Percentiles rank a stretch among this genome's conserved stretches.
Evolutionary conservation across 2,113 vertebrate genomes (phyloP).

Genomic region (Protobothrops mucrosquamatus): DNA sequence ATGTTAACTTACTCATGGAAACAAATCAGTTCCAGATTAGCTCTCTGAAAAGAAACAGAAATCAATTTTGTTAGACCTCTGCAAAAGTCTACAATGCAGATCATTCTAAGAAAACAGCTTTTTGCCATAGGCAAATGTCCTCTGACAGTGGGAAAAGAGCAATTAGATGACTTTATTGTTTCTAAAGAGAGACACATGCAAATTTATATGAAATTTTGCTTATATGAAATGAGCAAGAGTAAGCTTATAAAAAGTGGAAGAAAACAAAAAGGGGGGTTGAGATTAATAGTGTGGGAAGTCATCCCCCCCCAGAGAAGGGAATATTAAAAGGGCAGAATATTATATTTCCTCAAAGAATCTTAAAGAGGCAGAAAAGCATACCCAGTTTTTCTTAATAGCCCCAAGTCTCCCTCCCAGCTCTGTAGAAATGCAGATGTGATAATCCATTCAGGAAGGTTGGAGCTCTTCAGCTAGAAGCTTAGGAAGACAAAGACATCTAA

Average conservation of each 20-base stretch:
- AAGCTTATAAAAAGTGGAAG: no score
- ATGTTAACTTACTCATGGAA: neutral
- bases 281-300: neutral
- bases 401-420: no score
- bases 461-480: no score
- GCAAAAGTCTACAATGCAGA: neutral
- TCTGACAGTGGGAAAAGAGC: neutral
- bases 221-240: neutral
- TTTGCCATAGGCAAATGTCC: neutral
- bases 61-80: neutral
- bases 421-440: no score
- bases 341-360: no score
- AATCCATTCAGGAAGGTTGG: no score
- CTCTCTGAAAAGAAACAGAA: neutral
- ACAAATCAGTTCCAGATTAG: neutral
- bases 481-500: no score
- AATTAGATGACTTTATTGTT: neutral
- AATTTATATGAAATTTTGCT: neutral
- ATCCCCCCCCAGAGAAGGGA: no score
- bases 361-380: no score
- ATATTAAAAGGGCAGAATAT: no score
- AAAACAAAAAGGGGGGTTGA: neutral
- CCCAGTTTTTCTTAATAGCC: no score
- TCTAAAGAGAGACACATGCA: neutral
- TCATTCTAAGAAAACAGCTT: neutral